Conservation (phyloP, 2,113 vertebrate species). For the Xenus cinereus region DNA sequence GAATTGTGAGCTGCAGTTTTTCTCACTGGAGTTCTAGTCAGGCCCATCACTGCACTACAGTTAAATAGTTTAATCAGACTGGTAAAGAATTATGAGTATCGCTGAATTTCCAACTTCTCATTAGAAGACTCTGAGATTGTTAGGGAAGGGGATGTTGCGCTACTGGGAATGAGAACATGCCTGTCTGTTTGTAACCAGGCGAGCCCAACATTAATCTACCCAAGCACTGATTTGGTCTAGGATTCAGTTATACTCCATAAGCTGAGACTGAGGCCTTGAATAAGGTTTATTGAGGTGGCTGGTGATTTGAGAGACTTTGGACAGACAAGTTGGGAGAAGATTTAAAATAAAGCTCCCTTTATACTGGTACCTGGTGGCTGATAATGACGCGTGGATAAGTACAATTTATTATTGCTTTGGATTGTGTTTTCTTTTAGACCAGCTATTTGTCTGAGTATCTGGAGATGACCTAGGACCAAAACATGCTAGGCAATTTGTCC, state of each 20-base stretch:
- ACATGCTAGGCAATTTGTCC: not conserved
- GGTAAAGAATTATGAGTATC: not conserved
- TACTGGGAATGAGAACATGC: not conserved
- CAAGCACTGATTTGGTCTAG: not conserved
- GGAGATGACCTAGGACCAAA: not conserved
- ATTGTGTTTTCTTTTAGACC: not conserved
- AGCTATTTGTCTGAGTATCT: not conserved
- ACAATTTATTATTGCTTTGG: conserved; percentile 15
- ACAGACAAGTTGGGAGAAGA: not conserved
- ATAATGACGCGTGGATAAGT: not conserved
- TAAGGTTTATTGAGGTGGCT: not conserved
- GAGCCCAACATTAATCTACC: not conserved
- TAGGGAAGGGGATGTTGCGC: not conserved
- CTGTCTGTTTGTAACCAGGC: not conserved
- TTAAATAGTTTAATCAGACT: not conserved
- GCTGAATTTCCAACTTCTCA: not conserved
- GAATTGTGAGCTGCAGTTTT: not conserved
- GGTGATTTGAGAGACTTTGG: not conserved
- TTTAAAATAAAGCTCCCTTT: not conserved
- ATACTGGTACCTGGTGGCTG: not conserved
- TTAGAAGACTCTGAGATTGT: not conserved
- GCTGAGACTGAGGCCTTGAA: not conserved
- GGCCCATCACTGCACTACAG: not conserved
- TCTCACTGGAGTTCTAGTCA: not conserved
- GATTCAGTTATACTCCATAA: not conserved